Base-by-base conservation (phyloP, 2,797 vertebrate genomes). In the Semaprochilodus insignis region DNA sequence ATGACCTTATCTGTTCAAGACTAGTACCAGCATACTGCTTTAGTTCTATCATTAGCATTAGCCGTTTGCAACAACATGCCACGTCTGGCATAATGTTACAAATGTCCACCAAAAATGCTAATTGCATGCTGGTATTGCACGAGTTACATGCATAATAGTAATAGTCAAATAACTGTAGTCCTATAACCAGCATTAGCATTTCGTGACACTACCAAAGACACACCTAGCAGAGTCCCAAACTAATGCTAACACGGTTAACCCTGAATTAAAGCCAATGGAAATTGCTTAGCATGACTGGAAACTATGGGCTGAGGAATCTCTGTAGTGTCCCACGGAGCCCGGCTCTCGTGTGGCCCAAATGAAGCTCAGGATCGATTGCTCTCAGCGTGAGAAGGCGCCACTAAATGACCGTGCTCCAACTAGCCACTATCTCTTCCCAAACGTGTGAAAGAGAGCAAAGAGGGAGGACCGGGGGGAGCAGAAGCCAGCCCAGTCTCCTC, bases 401-500 rank as follows among this genome's bases (percentile, higher is more conserved):
- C 44, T 70, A 77, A 73, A 71, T 23, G 44, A 55, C n/a, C 51
- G 2, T 17, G n/a, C 71, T 73, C 23, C 23, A 21, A n/a, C 72
- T 19, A 36, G 31, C n/a, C 31, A 16, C 59, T 77, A 21, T 78
- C 81, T 67, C 23, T 44, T 51, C 17, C 16, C 48, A 54, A 71
- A 72, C 36, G 55, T 21, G 59, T 34, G 51, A 76, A 63, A 36
- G 36, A 31, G 25, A 48, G 48, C 57, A 57, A 60, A 19, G 40
- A 54, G 52, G 65, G 65, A 76, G 34, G 31, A 40, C 15, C n/a
- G n/a, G 77, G 73, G 57, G 62, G 34, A 21, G 60, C 19, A 48
- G 34, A 51, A 31, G 21, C 57, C 66, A 74, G 85, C 83, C 83
- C 83, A 88, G 87, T 77, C 84, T 76, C 63, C 36, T 78, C 40